Percentiles rank a stretch among this genome's conserved stretches.
Evolutionary conservation across 2,888 invertebrate genomes (phyloP).

Genomic region (Stenodema calcarata): DNA sequence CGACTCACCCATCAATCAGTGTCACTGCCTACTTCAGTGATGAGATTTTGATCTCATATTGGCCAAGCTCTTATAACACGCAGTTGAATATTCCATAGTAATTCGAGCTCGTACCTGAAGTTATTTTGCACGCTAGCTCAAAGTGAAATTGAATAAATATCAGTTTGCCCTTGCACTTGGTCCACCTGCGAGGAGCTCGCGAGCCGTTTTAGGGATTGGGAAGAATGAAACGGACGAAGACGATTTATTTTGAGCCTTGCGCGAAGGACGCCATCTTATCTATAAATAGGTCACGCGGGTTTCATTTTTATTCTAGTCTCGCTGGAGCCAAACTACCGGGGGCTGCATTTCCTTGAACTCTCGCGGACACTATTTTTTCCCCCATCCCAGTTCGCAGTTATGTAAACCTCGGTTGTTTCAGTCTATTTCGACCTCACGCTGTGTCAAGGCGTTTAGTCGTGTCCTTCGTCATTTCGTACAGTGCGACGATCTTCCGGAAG

Average conservation of each 20-base stretch:
- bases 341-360: conserved; percentile 15
- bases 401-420: background rate
- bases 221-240: background rate
- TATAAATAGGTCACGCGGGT: background rate
- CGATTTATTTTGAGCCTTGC: background rate
- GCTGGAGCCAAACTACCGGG: background rate
- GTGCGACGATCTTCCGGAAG: no score
- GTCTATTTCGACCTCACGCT: background rate
- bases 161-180: background rate
- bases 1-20: no score
- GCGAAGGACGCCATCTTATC: conserved; percentile 14
- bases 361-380: background rate
- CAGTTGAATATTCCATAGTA: no score
- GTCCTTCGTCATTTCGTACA: no score
- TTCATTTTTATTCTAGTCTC: background rate
- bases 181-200: background rate
- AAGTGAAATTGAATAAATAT: no score
- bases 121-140: background rate
- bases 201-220: background rate
- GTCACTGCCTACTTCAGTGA: no score
- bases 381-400: background rate
- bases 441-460: background rate
- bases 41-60: no score
- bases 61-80: no score
- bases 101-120: background rate